These are phyloP conservation scores for Fregetta grallaria DNA, from an alignment of 2,113 vertebrate species.

Conservation along the genomic window DNA sequence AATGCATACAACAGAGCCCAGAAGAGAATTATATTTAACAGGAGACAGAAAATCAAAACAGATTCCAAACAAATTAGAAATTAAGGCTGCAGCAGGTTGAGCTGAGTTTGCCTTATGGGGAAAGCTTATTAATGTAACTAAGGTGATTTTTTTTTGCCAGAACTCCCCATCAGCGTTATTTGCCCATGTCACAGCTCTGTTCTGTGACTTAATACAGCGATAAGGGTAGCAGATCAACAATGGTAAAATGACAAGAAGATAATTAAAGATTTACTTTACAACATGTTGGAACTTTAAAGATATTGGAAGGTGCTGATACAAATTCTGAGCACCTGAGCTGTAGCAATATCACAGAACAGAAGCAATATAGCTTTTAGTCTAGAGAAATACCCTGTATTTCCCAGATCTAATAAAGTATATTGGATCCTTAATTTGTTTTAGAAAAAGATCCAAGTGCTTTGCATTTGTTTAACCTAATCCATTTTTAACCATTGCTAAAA, in stretches of 20 bases:
- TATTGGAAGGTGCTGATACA: slow-evolving; percentile 3
- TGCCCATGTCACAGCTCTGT: background rate
- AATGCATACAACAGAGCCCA: slow-evolving; percentile 10
- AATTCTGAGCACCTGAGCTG: background rate
- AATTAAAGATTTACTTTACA: slow-evolving; percentile 28
- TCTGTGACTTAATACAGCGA: background rate
- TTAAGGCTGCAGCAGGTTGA: slow-evolving; percentile 10
- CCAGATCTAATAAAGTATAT: slow-evolving; percentile 33
- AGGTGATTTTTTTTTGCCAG: background rate
- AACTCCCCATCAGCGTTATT: background rate
- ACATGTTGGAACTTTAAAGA: slow-evolving; percentile 1
- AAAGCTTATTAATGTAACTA: slow-evolving; percentile 22
- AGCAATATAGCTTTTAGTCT: background rate
- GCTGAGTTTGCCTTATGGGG: background rate
- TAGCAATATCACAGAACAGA: background rate
- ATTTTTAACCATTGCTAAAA: background rate
- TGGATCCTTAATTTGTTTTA: slow-evolving; percentile 26
- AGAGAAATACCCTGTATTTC: slow-evolving; percentile 8
- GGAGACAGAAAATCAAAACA: slow-evolving; percentile 57
- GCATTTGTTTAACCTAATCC: slow-evolving; percentile 23
- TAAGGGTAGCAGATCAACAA: background rate
- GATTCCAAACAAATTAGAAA: slow-evolving; percentile 46
- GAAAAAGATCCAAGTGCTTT: slow-evolving; percentile 13
- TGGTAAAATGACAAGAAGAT: background rate
- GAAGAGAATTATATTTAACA: slow-evolving; percentile 27